Evolutionary conservation across 1,140 invertebrate genomes (phyloP), one percentile per base, ranked within the genome.

Genomic region (Atta cephalotes): DNA sequence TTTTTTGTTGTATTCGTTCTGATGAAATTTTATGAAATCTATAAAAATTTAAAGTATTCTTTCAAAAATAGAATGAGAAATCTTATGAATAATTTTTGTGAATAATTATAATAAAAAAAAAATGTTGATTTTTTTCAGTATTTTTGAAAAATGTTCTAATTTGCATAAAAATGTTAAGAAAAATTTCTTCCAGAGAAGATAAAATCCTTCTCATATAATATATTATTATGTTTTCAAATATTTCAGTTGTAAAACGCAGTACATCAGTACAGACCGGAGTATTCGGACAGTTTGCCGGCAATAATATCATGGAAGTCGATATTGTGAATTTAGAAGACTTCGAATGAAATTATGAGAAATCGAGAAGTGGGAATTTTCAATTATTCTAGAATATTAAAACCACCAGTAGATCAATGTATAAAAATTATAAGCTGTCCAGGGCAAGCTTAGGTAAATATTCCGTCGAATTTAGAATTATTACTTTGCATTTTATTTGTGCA

Each of bases 201-300:
- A 21, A 63, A 68, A 68, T 77, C n/a, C 39, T 12, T 35, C n/a
- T 35, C 31, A 35, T 35, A 18, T 63, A 21, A 18, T 56, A 63
- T 6, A 31, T 58, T 35, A 79, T 76, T 65, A 56, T 76, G 60
- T 45, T 58, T 53, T 49, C 18, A 39, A 49, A 84, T 87, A 76
- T 96, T 96, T 76, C 94, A 97, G 97, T 98, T 60, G 96, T 96
- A 80, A 98, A 98, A 93, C 96, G 97, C 53, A 97, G 97, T 18
- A 95, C 95, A 76, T 96, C 96, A 25, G 25, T 25, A 62, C 66
- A 70, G 21, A 93, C 94, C 49, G 95, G 95, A 65, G 96, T 97
- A 79, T 98, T 97, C 93, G 96, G 97, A n/a, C 97, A 97, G 90
- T 98, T 97, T 95, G 96, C 97, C 79, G 98, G 98, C 28, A 96